Evolutionary conservation across 2,888 invertebrate species (phyloP).

Genomic region (Trichogramma dendrolimi): DNA sequence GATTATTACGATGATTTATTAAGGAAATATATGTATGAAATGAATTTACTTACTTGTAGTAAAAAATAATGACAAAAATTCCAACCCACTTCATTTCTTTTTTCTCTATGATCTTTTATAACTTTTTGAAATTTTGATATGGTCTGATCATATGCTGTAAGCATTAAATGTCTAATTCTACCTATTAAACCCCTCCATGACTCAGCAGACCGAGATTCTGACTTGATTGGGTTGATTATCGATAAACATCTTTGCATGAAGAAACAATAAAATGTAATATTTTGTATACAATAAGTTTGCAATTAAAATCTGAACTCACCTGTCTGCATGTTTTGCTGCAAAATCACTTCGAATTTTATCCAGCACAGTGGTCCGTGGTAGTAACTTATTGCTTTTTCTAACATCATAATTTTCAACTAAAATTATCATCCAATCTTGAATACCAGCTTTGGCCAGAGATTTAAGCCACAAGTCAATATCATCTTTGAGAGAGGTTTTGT

Average conservation of each 20-base stretch:
- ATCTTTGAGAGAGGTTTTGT: slow-evolving; percentile 82
- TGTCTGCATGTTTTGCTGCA: slow-evolving; percentile 78
- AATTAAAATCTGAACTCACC: slow-evolving; percentile 47
- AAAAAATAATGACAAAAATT: slow-evolving; percentile 92
- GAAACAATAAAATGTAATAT: neutral
- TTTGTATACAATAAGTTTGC: slow-evolving; percentile 7
- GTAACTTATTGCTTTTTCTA: slow-evolving; percentile 83
- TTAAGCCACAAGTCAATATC: slow-evolving; percentile 87
- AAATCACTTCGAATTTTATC: slow-evolving; percentile 94
- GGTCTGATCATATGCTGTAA: slow-evolving; percentile 82
- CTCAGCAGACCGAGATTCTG: slow-evolving; percentile 83
- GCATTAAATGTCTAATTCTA: slow-evolving; percentile 75
- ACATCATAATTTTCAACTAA: slow-evolving; percentile 89
- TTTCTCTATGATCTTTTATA: slow-evolving; percentile 84
- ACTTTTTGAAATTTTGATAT: slow-evolving; percentile 84
- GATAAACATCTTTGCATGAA: slow-evolving; percentile 72
- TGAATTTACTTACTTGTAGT: slow-evolving; percentile 63
- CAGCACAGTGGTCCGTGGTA: slow-evolving; percentile 87
- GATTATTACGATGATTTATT: slow-evolving; percentile 6
- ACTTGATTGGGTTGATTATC: slow-evolving; percentile 84
- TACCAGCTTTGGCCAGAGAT: slow-evolving; percentile 67
- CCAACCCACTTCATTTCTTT: slow-evolving; percentile 86
- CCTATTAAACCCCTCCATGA: slow-evolving; percentile 84
- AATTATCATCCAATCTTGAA: slow-evolving; percentile 90
- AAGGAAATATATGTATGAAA: slow-evolving; percentile 8